phyloP scores from a whole-genome alignment of 2,113 vertebrate genomes.

The Pluvianellus socialis region DNA sequence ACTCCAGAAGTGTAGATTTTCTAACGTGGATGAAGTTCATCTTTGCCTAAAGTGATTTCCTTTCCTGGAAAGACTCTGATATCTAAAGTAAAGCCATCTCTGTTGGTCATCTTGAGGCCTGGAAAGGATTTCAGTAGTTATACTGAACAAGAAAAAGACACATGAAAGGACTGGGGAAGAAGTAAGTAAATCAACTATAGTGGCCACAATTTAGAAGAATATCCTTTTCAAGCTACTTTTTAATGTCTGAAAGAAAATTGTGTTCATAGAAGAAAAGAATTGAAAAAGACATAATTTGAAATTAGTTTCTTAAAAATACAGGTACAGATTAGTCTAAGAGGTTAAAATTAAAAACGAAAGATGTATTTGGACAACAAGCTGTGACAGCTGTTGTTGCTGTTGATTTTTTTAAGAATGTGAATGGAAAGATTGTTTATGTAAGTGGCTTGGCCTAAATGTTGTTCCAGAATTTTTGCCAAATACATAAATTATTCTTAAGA shows the following conservation, averaged over 20 bases:
- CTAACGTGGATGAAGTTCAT: not conserved
- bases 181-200: not conserved
- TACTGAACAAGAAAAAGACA: not conserved
- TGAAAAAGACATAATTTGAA: not conserved
- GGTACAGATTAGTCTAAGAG: not conserved
- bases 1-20: not conserved
- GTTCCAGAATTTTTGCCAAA: slow-evolving; percentile 20
- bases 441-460: slow-evolving; percentile 6
- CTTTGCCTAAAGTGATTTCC: not conserved
- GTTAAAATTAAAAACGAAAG: not conserved
- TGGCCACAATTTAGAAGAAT: not conserved
- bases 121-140: not conserved
- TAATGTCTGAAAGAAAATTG: not conserved
- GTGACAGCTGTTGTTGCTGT: slow-evolving; percentile 2
- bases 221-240: not conserved
- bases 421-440: not conserved
- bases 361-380: not conserved
- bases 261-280: not conserved
- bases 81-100: not conserved
- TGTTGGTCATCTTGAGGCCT: not conserved
- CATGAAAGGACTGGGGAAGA: not conserved
- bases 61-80: not conserved
- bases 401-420: slow-evolving; percentile 12
- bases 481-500: not conserved
- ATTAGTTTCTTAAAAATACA: not conserved